Percentiles rank a stretch among this genome's conserved stretches.
phyloP scores from a whole-genome alignment of 1,140 invertebrate species.

The Heliconius congener region DNA sequence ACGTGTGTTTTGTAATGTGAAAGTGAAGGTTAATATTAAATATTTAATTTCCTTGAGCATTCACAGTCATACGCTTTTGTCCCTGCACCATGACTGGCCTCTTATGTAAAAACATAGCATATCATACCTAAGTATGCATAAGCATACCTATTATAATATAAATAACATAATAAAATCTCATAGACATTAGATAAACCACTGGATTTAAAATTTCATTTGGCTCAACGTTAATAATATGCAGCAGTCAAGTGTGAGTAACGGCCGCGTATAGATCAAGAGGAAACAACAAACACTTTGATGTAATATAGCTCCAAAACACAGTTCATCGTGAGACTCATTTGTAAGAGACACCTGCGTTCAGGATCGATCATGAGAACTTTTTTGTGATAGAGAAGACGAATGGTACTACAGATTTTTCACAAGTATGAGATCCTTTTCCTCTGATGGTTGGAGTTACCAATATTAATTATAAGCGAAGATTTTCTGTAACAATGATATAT shows the following conservation, averaged over 20 bases:
- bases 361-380: conserved; percentile 26
- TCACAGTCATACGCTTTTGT: too few relatives aligned
- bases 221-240: conserved; percentile 1
- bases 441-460: conserved; percentile 37
- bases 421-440: conserved; percentile 5
- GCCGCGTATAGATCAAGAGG: conserved; percentile 42
- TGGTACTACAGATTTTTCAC: conserved; percentile 24
- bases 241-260: conserved; percentile 23
- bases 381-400: conserved; percentile 26
- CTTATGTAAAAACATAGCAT: too few relatives aligned
- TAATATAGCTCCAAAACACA: conserved; percentile 28
- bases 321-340: conserved; percentile 42
- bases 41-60: too few relatives aligned
- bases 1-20: too few relatives aligned
- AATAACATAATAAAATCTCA: neutral
- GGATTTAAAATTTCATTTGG: neutral
- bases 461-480: conserved; percentile 31
- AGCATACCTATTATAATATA: neutral
- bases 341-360: conserved; percentile 45
- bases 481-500: conserved; percentile 6
- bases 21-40: too few relatives aligned
- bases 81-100: too few relatives aligned
- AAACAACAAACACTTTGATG: conserved; percentile 47
- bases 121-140: too few relatives aligned
- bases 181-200: neutral